Percentiles rank a stretch among this genome's conserved stretches.
These are phyloP conservation scores for Myanophis thanlyinensis DNA, from an alignment of 2,113 vertebrate genomes.

Conservation along the genomic window DNA sequence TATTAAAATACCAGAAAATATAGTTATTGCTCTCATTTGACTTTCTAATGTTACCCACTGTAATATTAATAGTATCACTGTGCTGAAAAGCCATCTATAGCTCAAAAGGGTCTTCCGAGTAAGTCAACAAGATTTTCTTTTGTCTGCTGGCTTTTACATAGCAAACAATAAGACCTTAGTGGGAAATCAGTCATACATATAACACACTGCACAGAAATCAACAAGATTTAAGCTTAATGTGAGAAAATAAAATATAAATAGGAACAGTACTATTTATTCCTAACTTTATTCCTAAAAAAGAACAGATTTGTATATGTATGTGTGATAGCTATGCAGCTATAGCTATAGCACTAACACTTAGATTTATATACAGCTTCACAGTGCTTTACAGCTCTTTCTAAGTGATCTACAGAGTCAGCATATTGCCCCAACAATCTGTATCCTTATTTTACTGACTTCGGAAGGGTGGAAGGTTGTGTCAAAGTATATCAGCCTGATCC, in stretches of 20 bases:
- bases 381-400: background rate
- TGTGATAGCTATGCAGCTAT: background rate
- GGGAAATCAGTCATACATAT: background rate
- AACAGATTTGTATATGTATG: background rate
- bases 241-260: background rate
- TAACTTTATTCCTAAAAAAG: background rate
- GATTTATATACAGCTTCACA: background rate
- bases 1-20: constrained; percentile 1
- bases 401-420: background rate
- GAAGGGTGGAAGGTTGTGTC: background rate
- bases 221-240: background rate
- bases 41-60: constrained; percentile 13
- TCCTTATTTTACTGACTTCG: background rate
- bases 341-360: background rate
- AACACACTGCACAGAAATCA: background rate
- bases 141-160: background rate
- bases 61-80: background rate
- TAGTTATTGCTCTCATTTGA: constrained; percentile 18
- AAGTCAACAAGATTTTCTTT: constrained; percentile 29
- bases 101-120: background rate
- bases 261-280: background rate
- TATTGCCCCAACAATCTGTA: background rate
- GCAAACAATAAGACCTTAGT: background rate
- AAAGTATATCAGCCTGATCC: background rate
- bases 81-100: constrained; percentile 4